Percentiles rank a stretch among this genome's conserved stretches.
phyloP scores from a whole-genome alignment of 2,888 invertebrate species.

The Chirona hameri region DNA sequence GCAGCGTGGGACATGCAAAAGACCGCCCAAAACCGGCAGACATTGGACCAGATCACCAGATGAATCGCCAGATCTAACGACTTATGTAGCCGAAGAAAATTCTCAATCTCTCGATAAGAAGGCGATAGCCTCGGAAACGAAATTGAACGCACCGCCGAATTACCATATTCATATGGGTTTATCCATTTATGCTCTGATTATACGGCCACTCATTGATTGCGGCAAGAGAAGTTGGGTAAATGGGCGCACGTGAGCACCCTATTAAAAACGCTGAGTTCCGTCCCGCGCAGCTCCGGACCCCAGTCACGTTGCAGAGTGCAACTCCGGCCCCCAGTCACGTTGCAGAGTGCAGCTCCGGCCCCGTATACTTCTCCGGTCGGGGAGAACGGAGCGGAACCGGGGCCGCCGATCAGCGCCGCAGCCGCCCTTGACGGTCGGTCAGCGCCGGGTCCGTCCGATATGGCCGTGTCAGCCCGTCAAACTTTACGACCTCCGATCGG shows the following conservation, averaged over 20 bases:
- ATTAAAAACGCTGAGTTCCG: neutral
- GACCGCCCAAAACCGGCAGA: conserved; percentile 3
- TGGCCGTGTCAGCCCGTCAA: too few species aligned
- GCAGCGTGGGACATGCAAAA: neutral
- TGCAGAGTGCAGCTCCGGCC: too few species aligned
- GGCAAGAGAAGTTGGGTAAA: neutral
- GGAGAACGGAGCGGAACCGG: too few species aligned
- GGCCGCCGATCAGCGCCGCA: too few species aligned
- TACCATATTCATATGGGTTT: neutral
- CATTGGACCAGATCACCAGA: neutral
- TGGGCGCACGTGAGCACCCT: neutral
- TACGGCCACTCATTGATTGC: neutral
- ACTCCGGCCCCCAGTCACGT: too few species aligned
- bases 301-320: too few species aligned
- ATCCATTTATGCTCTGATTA: neutral
- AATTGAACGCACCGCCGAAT: neutral
- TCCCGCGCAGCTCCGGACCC: neutral
- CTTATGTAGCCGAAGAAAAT: neutral
- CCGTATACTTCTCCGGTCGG: too few species aligned
- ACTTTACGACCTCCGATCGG: too few species aligned
- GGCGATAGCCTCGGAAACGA: neutral
- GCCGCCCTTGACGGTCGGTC: too few species aligned
- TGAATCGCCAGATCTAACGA: neutral
- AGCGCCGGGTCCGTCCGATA: too few species aligned
- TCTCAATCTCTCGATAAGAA: neutral